Base-by-base conservation (phyloP, 2,888 invertebrate species). In the Ormia ochracea region DNA sequence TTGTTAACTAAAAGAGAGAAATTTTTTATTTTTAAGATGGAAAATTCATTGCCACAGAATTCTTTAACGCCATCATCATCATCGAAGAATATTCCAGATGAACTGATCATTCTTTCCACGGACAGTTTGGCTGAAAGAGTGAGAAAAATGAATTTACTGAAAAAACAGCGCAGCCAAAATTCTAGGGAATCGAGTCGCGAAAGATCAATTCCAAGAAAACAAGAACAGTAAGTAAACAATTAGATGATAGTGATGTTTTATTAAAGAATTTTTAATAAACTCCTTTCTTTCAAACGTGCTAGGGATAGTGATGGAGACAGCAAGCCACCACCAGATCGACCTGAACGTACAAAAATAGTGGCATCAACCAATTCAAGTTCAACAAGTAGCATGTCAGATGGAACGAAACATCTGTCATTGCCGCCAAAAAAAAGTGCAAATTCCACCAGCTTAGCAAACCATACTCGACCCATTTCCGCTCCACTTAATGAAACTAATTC, bases 91-190 rank as follows among this genome's bases (percentile, higher is more conserved):
- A 88, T 90, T 84, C 90, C 91, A 82, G 89, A 91, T 83, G 91
- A 91, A 82, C 87, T 92, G 83, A 91, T 92, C 86, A 94, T 94
- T 87, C 92, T 91, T 86, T 94, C 93, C 88, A 92, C 91, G 84
- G 94, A 94, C 89, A 93, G 92, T 84, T 90, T 94, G 84, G 93
- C 94, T 63, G 92, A 93, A 88, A 91, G 94, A 84, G 93, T 93
- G 74, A 92, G 93, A 86, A 94, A 94, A 91, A 92, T 94, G 91
- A 90, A 91, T 86, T 87, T 91, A 17, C 84, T 91, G 1, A 91
- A 91, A 84, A 89, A 89, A 74, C 89, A 89, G 82, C 88, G 86
- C 21, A 90, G 90, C 73, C 81, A 85, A 4, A 90, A 88, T 77
- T 87, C 89, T 23, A 83, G 89, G 33, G 90, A 90, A 77, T 82